These are phyloP conservation scores for Spilogale gracilis DNA, from an alignment of 2,113 vertebrate species.

Conservation along the genomic window DNA sequence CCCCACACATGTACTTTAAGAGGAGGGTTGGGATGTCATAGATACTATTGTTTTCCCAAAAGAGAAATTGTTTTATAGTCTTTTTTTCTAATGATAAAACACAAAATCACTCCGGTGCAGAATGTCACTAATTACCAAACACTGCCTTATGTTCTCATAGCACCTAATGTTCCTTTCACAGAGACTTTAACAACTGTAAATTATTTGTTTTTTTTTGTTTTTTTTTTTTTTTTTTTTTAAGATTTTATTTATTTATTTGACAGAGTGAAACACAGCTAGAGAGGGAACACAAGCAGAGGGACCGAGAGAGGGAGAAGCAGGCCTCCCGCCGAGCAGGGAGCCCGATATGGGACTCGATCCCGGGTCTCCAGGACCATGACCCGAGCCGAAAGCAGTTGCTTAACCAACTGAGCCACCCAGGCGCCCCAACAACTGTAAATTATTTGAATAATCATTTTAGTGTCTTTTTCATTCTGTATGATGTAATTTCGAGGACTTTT, in stretches of 20 bases:
- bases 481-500: neutral
- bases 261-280: no score
- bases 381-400: no score
- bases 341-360: no score
- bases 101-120: neutral
- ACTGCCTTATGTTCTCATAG: neutral
- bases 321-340: no score
- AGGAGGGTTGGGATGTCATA: neutral
- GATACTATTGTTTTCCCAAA: neutral
- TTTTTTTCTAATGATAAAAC: neutral
- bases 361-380: no score
- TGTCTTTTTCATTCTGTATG: neutral
- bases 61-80: neutral
- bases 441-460: neutral
- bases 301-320: no score
- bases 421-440: neutral
- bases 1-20: neutral
- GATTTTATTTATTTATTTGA: no score
- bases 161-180: neutral
- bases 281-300: no score
- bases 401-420: no score
- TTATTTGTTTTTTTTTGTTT: no score
- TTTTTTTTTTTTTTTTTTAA: no score
- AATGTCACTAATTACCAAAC: neutral
- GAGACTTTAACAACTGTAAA: neutral